Conservation (phyloP, 2,888 invertebrate species). For the Pardosa pseudoannulata region DNA sequence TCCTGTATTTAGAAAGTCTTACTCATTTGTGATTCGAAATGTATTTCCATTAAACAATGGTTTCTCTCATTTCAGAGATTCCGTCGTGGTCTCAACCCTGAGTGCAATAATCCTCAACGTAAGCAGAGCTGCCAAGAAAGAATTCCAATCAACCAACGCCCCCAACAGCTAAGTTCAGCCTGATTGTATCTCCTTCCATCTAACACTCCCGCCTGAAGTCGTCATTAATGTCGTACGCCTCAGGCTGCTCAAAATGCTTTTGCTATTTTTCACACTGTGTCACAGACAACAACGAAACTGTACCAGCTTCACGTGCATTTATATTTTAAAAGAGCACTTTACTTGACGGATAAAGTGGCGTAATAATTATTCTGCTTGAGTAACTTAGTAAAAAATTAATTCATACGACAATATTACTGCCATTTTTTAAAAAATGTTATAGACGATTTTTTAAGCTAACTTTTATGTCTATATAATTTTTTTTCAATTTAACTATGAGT, state of each 20-base stretch:
- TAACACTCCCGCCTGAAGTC: background rate
- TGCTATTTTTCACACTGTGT: background rate
- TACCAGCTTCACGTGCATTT: constrained; percentile 6
- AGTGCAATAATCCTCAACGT: background rate
- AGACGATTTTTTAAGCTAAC: no score
- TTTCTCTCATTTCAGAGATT: constrained; percentile 36
- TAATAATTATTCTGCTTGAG: constrained; percentile 1
- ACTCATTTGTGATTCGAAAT: no score
- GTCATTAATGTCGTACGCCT: background rate
- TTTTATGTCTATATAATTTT: no score
- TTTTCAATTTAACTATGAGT: no score
- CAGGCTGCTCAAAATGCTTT: constrained; percentile 11
- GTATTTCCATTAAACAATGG: no score
- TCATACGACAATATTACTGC: no score
- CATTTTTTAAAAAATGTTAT: no score
- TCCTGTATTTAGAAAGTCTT: no score
- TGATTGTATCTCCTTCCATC: background rate
- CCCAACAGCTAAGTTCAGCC: background rate
- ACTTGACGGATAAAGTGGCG: background rate
- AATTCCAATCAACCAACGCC: constrained; percentile 40
- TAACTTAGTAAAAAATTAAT: no score
- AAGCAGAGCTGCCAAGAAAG: constrained; percentile 30
- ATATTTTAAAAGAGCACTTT: background rate
- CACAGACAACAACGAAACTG: constrained; percentile 20
- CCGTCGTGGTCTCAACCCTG: constrained; percentile 27